phyloP scores from a whole-genome alignment of 2,888 invertebrate species.

The Tenthredo livida region DNA sequence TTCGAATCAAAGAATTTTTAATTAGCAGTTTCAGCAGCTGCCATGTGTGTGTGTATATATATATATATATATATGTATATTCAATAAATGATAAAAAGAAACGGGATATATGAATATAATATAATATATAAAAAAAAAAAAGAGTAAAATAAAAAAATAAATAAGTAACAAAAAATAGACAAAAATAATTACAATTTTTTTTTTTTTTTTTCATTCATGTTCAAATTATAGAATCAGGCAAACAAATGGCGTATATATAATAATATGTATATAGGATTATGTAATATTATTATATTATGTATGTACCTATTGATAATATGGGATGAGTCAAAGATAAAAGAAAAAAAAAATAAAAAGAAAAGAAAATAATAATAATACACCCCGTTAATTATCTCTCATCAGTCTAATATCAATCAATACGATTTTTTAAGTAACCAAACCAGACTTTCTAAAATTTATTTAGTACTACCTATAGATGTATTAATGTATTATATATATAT shows the following conservation, averaged over 20 bases:
- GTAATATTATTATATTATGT: too few relatives aligned
- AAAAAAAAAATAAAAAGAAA: not conserved
- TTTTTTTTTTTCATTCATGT: too few relatives aligned
- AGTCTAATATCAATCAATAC: slow-evolving; percentile 11
- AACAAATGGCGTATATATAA: not conserved
- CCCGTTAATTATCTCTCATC: slow-evolving; percentile 3
- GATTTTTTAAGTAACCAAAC: slow-evolving; percentile 35
- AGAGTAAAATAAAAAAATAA: too few relatives aligned
- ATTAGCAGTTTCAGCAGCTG: not conserved
- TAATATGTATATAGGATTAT: not conserved
- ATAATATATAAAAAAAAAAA: not conserved
- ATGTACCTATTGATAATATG: not conserved
- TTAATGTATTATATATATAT: not conserved
- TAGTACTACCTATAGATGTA: not conserved
- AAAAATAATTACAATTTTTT: too few relatives aligned
- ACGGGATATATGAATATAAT: not conserved
- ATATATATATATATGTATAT: not conserved
- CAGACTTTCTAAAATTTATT: slow-evolving; percentile 4
- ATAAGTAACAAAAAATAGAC: not conserved
- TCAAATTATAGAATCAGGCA: too few relatives aligned
- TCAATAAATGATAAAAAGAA: too few relatives aligned
- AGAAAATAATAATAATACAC: not conserved
- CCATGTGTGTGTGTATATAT: not conserved
- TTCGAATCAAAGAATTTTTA: not conserved
- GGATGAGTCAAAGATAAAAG: not conserved